Conservation (phyloP, 1,140 invertebrate genomes). For the Stratiolaelaps scimitus region DNA sequence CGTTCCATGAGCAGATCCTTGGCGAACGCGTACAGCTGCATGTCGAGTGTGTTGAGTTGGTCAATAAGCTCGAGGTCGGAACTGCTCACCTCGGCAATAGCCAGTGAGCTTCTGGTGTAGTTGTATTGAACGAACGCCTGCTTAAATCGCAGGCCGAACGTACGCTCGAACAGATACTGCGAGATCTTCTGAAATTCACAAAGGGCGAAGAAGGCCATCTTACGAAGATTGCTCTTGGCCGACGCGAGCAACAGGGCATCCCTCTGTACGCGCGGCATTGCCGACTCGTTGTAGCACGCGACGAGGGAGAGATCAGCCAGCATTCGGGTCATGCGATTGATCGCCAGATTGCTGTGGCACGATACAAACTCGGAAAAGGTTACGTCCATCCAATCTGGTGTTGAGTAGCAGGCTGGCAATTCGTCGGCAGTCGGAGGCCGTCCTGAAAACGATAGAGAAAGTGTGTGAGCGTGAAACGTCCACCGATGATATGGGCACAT, state of each 20-base stretch:
- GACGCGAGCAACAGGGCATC: slow-evolving; percentile 74
- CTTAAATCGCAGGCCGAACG: slow-evolving; percentile 81
- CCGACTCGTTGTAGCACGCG: slow-evolving; percentile 81
- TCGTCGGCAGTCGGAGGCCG: slow-evolving; percentile 56
- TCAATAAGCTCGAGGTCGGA: slow-evolving; percentile 61
- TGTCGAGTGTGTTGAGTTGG: slow-evolving; percentile 71
- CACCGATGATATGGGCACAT: no score
- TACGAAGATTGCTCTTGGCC: slow-evolving; percentile 82
- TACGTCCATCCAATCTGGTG: slow-evolving; percentile 49
- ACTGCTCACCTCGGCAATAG: slow-evolving; percentile 55
- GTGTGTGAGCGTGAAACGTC: no score
- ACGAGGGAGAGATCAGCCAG: slow-evolving; percentile 81
- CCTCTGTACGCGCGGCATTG: slow-evolving; percentile 51
- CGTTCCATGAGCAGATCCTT: slow-evolving; percentile 71
- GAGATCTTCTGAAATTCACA: slow-evolving; percentile 88
- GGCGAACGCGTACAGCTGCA: slow-evolving; percentile 86
- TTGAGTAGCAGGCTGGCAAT: slow-evolving; percentile 47
- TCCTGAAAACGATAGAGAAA: slow-evolving; percentile 50
- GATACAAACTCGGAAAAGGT: slow-evolving; percentile 68
- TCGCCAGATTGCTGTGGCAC: slow-evolving; percentile 82
- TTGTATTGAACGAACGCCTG: slow-evolving; percentile 79
- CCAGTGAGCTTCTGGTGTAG: slow-evolving; percentile 64
- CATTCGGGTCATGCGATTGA: slow-evolving; percentile 94
- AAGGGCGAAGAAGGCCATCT: slow-evolving; percentile 92
- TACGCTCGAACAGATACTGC: slow-evolving; percentile 92